A percentile compares a stretch with the other conserved stretches of the same genome.
Conservation (phyloP, 2,113 vertebrate species). For the Petaurus breviceps region DNA sequence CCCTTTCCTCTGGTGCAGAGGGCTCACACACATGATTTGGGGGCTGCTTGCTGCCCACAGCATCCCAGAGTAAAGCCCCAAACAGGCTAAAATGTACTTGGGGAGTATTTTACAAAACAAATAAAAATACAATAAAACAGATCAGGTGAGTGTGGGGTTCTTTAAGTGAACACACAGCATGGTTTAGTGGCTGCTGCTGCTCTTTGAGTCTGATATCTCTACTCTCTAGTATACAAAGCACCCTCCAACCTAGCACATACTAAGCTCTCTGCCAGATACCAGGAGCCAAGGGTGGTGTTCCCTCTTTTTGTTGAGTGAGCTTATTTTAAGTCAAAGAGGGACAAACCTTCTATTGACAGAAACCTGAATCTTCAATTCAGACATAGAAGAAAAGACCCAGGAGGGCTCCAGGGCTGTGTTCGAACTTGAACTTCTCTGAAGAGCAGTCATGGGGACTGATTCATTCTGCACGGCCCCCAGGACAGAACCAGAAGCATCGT, state of each 20-base stretch:
- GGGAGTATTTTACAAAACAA: neutral
- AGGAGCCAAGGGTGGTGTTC: neutral
- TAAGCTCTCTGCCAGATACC: neutral
- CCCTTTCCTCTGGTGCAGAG: neutral
- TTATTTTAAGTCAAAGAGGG: neutral
- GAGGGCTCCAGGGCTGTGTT: neutral
- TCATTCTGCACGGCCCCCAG: neutral
- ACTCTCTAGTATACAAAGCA: neutral
- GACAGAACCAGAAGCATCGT: neutral
- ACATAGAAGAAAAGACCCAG: neutral
- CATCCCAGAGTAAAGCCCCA: neutral
- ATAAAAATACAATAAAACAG: neutral
- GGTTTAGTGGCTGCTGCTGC: neutral
- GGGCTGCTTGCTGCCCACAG: neutral
- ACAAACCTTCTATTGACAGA: neutral
- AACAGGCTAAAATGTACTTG: neutral
- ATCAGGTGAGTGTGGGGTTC: neutral
- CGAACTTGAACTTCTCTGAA: no score
- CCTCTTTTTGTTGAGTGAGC: neutral
- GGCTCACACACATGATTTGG: neutral
- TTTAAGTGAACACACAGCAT: neutral
- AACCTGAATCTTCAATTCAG: neutral
- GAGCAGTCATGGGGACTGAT: neutral
- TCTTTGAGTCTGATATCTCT: neutral
- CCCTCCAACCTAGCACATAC: neutral